Evolutionary conservation across 1,140 invertebrate genomes (phyloP).

Genomic region (Tyrophagus putrescentiae): DNA sequence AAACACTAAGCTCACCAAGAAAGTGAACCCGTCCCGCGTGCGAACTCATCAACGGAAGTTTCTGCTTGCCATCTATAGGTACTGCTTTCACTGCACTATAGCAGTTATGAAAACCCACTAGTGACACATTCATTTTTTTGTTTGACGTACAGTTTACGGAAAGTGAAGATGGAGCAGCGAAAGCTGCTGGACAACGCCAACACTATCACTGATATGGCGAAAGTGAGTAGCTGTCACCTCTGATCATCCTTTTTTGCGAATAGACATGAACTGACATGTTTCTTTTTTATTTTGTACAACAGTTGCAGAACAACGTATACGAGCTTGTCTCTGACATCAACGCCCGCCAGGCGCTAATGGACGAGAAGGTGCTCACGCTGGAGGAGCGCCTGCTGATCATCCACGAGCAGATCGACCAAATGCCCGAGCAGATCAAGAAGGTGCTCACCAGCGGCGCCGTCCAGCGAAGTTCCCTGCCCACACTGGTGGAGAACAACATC

Average conservation of each 20-base stretch:
- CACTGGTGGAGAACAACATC: constrained; percentile 1
- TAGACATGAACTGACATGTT: constrained; percentile 1
- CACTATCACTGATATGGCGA: constrained; percentile 98
- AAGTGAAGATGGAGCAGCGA: constrained; percentile 99
- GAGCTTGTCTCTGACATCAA: constrained; percentile 93
- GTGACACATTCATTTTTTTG: constrained; percentile 17
- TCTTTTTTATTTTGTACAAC: constrained; percentile 33
- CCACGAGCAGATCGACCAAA: constrained; percentile 27
- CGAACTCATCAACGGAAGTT: constrained; percentile 98
- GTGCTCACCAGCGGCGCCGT: constrained; percentile 17
- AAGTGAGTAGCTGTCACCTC: constrained; percentile 51
- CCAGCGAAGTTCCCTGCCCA: constrained; percentile 16
- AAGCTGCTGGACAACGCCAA: constrained; percentile 98
- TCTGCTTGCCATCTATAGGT: constrained; percentile 97
- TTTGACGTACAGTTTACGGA: constrained; percentile 61
- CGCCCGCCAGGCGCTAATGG: constrained; percentile 68
- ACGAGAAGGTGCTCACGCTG: constrained; percentile 64
- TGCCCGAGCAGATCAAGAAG: constrained; percentile 24
- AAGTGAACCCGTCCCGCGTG: constrained; percentile 85
- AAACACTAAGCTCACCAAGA: constrained; percentile 95
- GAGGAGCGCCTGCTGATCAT: constrained; percentile 45
- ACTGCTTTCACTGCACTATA: constrained; percentile 44
- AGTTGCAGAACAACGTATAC: constrained; percentile 94
- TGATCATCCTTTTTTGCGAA: not conserved
- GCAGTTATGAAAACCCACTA: too few relatives aligned